Evolutionary conservation across 2,888 invertebrate species (phyloP).

Genomic region (Hypercompe scribonia): DNA sequence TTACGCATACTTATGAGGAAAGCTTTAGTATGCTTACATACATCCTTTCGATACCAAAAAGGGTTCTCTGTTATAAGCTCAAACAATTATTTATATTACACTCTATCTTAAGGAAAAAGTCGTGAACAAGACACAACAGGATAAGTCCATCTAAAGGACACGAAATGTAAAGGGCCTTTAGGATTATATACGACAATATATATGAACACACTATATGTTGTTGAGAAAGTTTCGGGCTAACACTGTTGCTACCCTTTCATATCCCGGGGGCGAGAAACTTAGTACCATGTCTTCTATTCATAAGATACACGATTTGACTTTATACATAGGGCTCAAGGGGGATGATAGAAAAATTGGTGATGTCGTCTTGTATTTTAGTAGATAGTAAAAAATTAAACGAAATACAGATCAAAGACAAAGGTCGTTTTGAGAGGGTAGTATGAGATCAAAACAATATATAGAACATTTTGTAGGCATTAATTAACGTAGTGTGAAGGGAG

Average conservation of each 20-base stretch:
- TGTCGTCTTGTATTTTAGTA: not conserved
- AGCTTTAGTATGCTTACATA: not conserved
- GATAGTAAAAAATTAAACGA: not conserved
- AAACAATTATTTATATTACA: conserved; percentile 21
- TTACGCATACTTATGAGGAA: not conserved
- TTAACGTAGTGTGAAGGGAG: not conserved
- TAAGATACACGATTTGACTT: conserved; percentile 42
- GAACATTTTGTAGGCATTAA: not conserved
- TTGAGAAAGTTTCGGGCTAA: conserved; percentile 38
- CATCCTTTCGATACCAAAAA: conserved; percentile 1
- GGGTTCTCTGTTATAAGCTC: not conserved
- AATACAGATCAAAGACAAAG: not conserved
- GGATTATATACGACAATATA: conserved; percentile 22
- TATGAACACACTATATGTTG: conserved; percentile 16
- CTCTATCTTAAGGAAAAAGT: conserved; percentile 27
- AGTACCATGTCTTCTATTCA: conserved; percentile 35
- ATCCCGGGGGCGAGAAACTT: conserved; percentile 45
- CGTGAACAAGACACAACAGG: conserved; percentile 25
- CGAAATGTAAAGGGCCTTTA: conserved; percentile 22
- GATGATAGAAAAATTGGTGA: not conserved
- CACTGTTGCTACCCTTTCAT: conserved; percentile 40
- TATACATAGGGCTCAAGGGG: conserved; percentile 3
- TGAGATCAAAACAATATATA: not conserved
- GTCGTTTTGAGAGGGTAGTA: not conserved
- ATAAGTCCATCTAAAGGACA: conserved; percentile 28